Evolutionary conservation across 2,888 invertebrate species (phyloP), one percentile per base, ranked within the genome.

Genomic region (Dryobota labecula): DNA sequence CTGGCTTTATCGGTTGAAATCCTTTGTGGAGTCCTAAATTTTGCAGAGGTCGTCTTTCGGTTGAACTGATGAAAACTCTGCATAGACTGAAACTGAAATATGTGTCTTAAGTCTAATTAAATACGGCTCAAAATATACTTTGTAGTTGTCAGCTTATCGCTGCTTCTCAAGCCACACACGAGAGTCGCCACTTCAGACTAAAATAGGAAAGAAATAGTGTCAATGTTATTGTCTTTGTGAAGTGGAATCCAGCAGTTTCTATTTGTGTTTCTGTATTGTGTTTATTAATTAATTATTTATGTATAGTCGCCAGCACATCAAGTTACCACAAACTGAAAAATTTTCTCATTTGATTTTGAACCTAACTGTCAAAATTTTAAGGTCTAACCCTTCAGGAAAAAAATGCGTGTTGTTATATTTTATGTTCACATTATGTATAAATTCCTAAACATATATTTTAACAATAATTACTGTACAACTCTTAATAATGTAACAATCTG

Each of bases 191-290:
- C 38, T 73, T 33, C 20, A 61, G 54, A 63, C 62, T 58, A 58
- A 36, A 79, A 47, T 78, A 47, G 54, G 41, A 51, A 51, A 72
- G 15, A 74, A 77, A 80, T 63, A 67, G 67, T 75, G 62, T 67
- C 76, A 58, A 67, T 80, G 62, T 63, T 80, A 67, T 80, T 74
- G 51, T 77, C 30, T 57, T 30, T 18, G n/a, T 54, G n/a, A 30
- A 49, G 15, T 30, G 24, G 8, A 24, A 51, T 47, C n/a, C 57
- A 38, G n/a, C 9, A 30, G 7, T 13, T 36, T 36, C 15, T 30
- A 20, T 62, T 18, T 41, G 30, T 43, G n/a, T n/a, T 20, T 70
- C 20, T 33, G 47, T 75, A 56, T 49, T 38, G 45, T 47, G 27
- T 53, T 53, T 7, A 70, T 47, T 41, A 47, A 69, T 53, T 13